A percentile compares a stretch with the other conserved stretches of the same genome.
These are phyloP conservation scores for Butastur rufipennis DNA, from an alignment of 2,113 vertebrate genomes.

Conservation along the genomic window DNA sequence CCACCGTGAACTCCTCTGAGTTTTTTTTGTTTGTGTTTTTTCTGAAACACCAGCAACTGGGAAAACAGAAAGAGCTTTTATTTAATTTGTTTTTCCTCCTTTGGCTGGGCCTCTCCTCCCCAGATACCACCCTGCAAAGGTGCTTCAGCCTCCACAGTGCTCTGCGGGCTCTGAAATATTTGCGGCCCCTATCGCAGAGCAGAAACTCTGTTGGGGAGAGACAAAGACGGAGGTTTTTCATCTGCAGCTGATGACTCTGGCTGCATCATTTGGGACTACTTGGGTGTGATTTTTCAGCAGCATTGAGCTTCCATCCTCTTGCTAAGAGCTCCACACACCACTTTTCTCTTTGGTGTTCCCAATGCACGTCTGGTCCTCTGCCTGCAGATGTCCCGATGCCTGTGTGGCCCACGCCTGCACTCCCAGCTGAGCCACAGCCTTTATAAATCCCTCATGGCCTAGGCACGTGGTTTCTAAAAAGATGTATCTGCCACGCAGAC, in stretches of 20 bases:
- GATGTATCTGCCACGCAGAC: neutral
- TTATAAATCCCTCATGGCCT: neutral
- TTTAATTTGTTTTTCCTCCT: constrained; percentile 13
- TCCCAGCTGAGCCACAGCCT: neutral
- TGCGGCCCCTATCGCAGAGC: neutral
- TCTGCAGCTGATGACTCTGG: neutral
- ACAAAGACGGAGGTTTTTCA: accelerated
- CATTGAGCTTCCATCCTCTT: neutral
- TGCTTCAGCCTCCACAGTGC: neutral
- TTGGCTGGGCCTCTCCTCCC: neutral
- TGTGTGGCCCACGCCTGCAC: neutral
- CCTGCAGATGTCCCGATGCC: neutral
- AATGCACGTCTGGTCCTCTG: neutral
- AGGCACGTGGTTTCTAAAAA: neutral
- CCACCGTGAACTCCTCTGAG: neutral
- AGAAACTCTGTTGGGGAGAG: neutral
- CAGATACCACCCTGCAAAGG: neutral
- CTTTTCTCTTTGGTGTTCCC: neutral
- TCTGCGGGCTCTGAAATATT: neutral
- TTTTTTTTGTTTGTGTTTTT: neutral
- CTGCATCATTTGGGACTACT: neutral
- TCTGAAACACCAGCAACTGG: neutral
- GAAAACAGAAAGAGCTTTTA: neutral
- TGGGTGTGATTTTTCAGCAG: neutral
- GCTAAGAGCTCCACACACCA: neutral